Evolutionary conservation across 1,140 invertebrate genomes (phyloP), one percentile per base, ranked within the genome.

Genomic region (Drosophila willistoni): DNA sequence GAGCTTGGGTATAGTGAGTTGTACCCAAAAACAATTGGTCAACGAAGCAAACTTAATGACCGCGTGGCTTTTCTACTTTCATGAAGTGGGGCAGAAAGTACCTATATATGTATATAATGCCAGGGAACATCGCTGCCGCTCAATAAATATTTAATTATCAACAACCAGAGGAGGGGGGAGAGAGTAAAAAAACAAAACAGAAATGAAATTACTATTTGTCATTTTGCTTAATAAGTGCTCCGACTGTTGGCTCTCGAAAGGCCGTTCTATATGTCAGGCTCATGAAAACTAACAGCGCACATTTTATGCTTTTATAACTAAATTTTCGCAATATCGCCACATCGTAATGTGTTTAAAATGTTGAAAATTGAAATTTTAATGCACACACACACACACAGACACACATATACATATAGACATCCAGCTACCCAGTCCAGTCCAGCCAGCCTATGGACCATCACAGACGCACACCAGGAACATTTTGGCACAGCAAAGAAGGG

Each of bases 61-160:
- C 71, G 62, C 22, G 57, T 33, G 54, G 64, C 71, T 63, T 59
- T 78, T 71, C 64, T 63, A 22, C 44, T 47, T 3, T 39, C 29
- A 29, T 39, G 36, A 13, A 39, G 34, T 12, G n/a, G 44, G 36
- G 72, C 57, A 54, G 29, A 68, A 68, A 44, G 66, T 71, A 60
- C 59, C 81, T 64, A 56, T 63, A 81, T 61, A 56, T 29, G 29
- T 29, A 7, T 7, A 29, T 29, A 67, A 67, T 71, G 60, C 65
- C 68, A 62, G 9, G 60, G 47, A 61, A 39, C 33, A 66, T 64
- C 36, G 12, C 42, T 29, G 68, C 68, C 68, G 57, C 76, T 73
- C 79, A 82, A 82, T 86, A 86, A 86, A 86, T 86, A 86, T 86
- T 87, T 82, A 86, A 87, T 79, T 86, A 87, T 72, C 57, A 67